Base-by-base conservation (phyloP, 1,140 invertebrate genomes). In the Lineus longissimus region DNA sequence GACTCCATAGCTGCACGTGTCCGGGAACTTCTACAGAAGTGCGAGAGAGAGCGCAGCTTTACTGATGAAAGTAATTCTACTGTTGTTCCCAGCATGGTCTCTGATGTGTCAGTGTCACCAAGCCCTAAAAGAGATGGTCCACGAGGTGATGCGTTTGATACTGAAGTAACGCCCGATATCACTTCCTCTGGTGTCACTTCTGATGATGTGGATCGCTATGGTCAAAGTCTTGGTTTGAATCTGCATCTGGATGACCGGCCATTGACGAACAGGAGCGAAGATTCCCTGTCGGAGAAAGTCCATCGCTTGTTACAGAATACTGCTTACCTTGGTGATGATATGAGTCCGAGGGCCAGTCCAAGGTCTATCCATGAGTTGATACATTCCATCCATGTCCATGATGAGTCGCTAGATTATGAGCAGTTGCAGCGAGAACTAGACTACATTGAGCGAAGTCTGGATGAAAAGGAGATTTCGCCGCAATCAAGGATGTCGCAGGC, bases 401-500 rank as follows among this genome's bases (percentile, higher is more conserved):
- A 23, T 51, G 25, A 19, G 9, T 19, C n/a, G 6, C n/a, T 29
- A n/a, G 55, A 29, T 19, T 57, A 57, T 33, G 23, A 57, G n/a
- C 6, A 29, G n/a, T 57, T 57, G 19, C 23, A 57, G 55, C 23
- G 30, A 7, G 55, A 57, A 29, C 55, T 57, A 11, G 30, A 57
- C 30, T n/a, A 57, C n/a, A 57, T 57, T 11, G n/a, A 57, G 23
- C 23, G n/a, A 25, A 25, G 30, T 29, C 30, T 57, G 30, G 30
- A 57, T 2, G n/a, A 29, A 19, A 29, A 29, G n/a, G 30, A 57
- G 17, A 25, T 11, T n/a, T 57, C 23, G 2, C 23, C 30, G 17
- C 15, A 19, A 57, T 31, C 55, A 9, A 7, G 27, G 9, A 33
- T 33, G 55, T 57, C 55, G 4, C 23, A 17, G 23, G 30, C 17